Conservation (phyloP, 2,113 vertebrate species). For the Hiodon tergisus region DNA sequence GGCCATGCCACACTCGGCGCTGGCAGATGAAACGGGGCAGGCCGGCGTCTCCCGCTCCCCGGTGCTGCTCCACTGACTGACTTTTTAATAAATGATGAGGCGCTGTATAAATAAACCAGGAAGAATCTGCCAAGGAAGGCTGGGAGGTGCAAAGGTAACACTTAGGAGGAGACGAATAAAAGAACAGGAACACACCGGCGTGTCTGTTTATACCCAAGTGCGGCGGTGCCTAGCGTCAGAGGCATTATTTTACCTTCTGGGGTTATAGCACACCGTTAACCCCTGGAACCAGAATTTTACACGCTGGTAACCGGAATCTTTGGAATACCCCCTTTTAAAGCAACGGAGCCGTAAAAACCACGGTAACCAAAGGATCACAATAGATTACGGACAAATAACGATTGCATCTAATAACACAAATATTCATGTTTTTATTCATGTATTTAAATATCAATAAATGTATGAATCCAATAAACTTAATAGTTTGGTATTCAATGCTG, state of each 20-base stretch:
- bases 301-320: neutral
- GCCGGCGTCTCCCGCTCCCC: constrained; percentile 40
- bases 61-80: constrained; percentile 66
- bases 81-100: constrained; percentile 75
- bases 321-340: neutral
- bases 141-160: constrained; percentile 60
- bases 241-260: neutral
- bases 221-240: constrained; percentile 8
- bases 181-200: constrained; percentile 47
- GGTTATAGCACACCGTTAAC: neutral
- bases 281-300: neutral
- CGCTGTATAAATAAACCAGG: constrained; percentile 68
- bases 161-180: constrained; percentile 60
- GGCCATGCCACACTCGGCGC: constrained; percentile 15
- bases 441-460: too few relatives aligned
- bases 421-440: too few relatives aligned
- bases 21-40: constrained; percentile 49
- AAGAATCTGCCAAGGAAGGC: constrained; percentile 58
- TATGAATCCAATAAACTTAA: too few relatives aligned
- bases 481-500: too few relatives aligned
- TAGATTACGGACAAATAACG: neutral
- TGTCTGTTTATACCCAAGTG: constrained; percentile 41
- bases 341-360: too few relatives aligned
- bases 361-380: neutral
- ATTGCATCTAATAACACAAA: too few relatives aligned